phyloP scores from a whole-genome alignment of 2,797 vertebrate genomes.

The Carapus acus region DNA sequence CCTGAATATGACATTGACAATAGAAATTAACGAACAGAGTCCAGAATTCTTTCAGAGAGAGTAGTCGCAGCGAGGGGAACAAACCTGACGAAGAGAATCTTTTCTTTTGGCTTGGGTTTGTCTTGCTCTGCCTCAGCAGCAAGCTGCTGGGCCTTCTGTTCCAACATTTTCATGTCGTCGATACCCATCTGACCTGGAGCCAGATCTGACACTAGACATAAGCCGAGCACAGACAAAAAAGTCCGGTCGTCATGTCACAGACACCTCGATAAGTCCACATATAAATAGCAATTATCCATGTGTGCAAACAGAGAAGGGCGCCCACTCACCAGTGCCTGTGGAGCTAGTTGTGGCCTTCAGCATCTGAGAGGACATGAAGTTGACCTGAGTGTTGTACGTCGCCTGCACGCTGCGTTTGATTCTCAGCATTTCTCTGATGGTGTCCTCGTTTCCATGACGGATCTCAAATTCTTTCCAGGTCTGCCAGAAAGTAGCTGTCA shows the following conservation, averaged over 20 bases:
- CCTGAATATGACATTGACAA: too few relatives aligned
- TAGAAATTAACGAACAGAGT: too few relatives aligned
- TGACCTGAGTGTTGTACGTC: constrained; percentile 96
- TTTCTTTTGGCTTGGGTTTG: constrained; percentile 83
- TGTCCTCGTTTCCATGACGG: constrained; percentile 94
- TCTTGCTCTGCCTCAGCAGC: constrained; percentile 84
- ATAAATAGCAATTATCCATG: too few relatives aligned
- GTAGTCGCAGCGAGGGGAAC: constrained; percentile 6
- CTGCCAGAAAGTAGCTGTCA: constrained; percentile 88
- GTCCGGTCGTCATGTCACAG: neutral
- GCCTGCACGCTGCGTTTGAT: constrained; percentile 94
- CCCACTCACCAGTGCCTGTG: constrained; percentile 76
- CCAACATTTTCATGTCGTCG: constrained; percentile 91
- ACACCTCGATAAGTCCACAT: neutral
- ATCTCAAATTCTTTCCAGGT: constrained; percentile 96
- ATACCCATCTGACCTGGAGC: constrained; percentile 82
- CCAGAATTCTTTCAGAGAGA: too few relatives aligned
- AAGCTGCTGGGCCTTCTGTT: constrained; percentile 85
- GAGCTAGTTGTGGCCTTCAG: constrained; percentile 83
- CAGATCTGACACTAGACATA: constrained; percentile 80
- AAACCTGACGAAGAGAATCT: constrained; percentile 91
- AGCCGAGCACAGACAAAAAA: too few relatives aligned
- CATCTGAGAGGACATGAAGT: constrained; percentile 97
- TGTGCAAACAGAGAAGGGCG: too few relatives aligned
- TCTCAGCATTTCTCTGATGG: constrained; percentile 89